Percentiles rank a stretch among this genome's conserved stretches.
Evolutionary conservation across 2,113 vertebrate species (phyloP).

Genomic region (Clarias macrocephalus): DNA sequence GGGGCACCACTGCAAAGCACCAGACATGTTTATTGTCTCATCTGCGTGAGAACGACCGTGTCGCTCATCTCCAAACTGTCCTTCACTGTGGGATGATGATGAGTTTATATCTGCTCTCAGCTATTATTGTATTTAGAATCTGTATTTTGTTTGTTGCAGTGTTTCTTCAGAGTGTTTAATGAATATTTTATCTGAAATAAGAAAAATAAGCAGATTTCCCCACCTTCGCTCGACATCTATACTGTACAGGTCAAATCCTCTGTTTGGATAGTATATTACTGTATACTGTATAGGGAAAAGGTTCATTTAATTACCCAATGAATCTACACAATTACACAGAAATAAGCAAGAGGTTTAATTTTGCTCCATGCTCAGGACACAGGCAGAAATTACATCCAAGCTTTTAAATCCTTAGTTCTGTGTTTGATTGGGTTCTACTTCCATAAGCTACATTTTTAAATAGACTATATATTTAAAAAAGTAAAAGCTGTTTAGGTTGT

Average conservation of each 20-base stretch:
- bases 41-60: not conserved
- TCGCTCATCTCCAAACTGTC: constrained; percentile 21
- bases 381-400: too few species aligned
- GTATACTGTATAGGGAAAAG: too few species aligned
- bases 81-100: constrained; percentile 13
- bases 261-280: too few species aligned
- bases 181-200: too few species aligned
- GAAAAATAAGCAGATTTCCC: too few species aligned
- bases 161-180: too few species aligned
- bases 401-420: too few species aligned
- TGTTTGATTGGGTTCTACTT: not conserved
- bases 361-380: not conserved
- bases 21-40: constrained; percentile 38
- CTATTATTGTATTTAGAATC: too few species aligned
- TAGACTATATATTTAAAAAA: too few species aligned
- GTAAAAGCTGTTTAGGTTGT: not conserved
- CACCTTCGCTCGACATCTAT: too few species aligned
- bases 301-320: not conserved
- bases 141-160: too few species aligned
- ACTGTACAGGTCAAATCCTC: too few species aligned
- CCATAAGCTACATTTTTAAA: not conserved
- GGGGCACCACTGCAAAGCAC: constrained; percentile 55
- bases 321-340: not conserved
- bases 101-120: not conserved
- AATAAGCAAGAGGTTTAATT: not conserved